Conservation (phyloP, 2,888 invertebrate genomes). For the Dryococelus australis region DNA sequence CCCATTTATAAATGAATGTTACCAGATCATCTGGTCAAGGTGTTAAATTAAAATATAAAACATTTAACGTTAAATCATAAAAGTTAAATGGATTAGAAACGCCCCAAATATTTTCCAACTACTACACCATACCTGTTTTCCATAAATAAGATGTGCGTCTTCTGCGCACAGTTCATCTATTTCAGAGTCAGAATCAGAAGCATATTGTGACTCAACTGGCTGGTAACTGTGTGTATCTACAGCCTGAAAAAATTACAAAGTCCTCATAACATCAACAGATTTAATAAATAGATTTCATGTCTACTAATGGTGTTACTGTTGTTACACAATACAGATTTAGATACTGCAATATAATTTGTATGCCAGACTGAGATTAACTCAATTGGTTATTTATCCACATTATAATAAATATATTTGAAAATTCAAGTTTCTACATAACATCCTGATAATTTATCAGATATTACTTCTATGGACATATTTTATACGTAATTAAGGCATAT, state of each 20-base stretch:
- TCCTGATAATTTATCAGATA: too few relatives aligned
- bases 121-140: not conserved
- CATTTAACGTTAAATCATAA: too few relatives aligned
- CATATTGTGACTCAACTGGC: not conserved
- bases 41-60: too few relatives aligned
- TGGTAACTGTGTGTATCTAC: not conserved
- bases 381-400: too few relatives aligned
- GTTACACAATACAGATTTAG: not conserved
- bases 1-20: too few relatives aligned
- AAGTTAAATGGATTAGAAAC: not conserved
- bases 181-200: not conserved
- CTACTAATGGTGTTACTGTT: not conserved
- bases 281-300: not conserved
- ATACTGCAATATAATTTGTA: too few relatives aligned
- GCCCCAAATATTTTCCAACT: not conserved
- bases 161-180: conserved; percentile 1
- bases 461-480: too few relatives aligned
- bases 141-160: not conserved
- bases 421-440: too few relatives aligned
- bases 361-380: too few relatives aligned
- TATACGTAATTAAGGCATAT: too few relatives aligned
- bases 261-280: not conserved
- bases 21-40: too few relatives aligned
- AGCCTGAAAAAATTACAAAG: not conserved
- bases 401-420: too few relatives aligned